These are phyloP conservation scores for Uromys caudimaculatus DNA, from an alignment of 2,797 vertebrate genomes.

Conservation along the genomic window DNA sequence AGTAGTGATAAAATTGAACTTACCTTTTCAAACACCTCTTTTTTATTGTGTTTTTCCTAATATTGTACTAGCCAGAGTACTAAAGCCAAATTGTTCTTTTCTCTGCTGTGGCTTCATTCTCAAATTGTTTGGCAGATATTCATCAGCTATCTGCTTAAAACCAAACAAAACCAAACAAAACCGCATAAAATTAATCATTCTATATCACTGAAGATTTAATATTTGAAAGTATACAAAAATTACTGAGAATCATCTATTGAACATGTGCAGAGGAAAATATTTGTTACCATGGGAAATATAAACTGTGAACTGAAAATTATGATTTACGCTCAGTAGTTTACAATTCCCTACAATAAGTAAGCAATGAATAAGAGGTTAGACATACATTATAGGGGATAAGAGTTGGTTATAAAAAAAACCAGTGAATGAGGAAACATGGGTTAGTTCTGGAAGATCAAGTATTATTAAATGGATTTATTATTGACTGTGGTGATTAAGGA, in stretches of 20 bases:
- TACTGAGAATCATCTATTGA: background rate
- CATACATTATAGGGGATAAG: background rate
- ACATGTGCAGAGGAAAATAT: background rate
- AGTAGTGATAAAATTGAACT: background rate
- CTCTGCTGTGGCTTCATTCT: background rate
- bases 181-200: background rate
- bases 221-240: constrained; percentile 11
- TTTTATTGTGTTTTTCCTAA: background rate
- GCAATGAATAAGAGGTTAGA: background rate
- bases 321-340: background rate
- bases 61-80: background rate
- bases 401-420: background rate
- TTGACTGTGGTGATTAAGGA: background rate
- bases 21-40: background rate
- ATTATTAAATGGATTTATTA: background rate
- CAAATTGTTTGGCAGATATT: background rate
- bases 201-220: background rate
- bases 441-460: background rate
- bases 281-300: background rate
- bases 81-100: background rate
- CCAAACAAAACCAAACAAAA: background rate
- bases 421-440: background rate
- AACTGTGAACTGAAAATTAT: background rate
- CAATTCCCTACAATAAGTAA: background rate
- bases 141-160: background rate